These are phyloP conservation scores for Siniperca scherzeri DNA, from an alignment of 2,797 vertebrate genomes.

Conservation along the genomic window DNA sequence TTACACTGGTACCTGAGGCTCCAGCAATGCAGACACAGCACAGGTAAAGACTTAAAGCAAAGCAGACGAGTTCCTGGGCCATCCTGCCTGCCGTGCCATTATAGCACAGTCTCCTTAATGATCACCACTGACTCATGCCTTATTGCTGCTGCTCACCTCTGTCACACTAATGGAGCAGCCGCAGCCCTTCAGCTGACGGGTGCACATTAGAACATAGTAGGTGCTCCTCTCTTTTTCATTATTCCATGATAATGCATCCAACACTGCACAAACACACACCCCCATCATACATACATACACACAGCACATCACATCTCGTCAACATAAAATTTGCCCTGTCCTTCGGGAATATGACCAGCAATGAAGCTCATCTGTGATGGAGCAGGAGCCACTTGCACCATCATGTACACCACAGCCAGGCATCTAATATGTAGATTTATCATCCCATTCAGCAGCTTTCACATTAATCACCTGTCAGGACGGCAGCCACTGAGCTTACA, in stretches of 20 bases:
- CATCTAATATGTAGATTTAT: constrained; percentile 75
- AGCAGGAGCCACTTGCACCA: constrained; percentile 41
- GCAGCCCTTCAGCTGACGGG: constrained; percentile 73
- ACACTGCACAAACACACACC: constrained; percentile 1
- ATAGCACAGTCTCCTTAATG: constrained; percentile 45
- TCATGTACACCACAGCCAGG: constrained; percentile 48
- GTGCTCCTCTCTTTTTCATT: constrained; percentile 69
- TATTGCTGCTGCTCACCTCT: constrained; percentile 62
- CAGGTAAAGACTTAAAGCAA: neutral
- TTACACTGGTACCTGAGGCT: neutral
- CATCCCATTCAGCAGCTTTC: constrained; percentile 67
- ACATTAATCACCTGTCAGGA: constrained; percentile 73
- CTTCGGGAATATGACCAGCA: constrained; percentile 61
- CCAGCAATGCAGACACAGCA: neutral
- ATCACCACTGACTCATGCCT: constrained; percentile 63
- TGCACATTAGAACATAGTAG: constrained; percentile 73
- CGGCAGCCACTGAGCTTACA: constrained; percentile 44
- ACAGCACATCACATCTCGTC: constrained; percentile 30
- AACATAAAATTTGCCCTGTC: constrained; percentile 68
- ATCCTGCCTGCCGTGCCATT: constrained; percentile 2
- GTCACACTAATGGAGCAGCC: constrained; percentile 75
- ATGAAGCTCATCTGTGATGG: constrained; percentile 51
- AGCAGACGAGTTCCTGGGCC: neutral
- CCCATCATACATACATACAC: neutral
- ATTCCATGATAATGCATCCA: constrained; percentile 62